Evolutionary conservation across 2,888 invertebrate genomes (phyloP).

Genomic region (Pterobdella sp.): DNA sequence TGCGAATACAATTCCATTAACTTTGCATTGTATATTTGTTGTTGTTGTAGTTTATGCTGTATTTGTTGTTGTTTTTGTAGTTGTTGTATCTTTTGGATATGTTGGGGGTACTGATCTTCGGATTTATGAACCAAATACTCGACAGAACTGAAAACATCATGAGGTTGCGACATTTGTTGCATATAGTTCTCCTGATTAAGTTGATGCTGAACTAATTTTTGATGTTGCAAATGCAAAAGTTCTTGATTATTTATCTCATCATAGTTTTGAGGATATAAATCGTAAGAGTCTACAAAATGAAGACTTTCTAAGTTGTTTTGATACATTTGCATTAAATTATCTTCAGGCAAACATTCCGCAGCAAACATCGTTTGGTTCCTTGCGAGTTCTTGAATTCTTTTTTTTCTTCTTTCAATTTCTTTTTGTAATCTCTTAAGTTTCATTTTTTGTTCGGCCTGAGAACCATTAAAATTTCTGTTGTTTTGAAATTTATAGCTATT

Average conservation of each 20-base stretch:
- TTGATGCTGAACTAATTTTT: constrained; percentile 3
- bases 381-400: neutral
- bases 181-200: neutral
- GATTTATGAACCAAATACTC: constrained; percentile 29
- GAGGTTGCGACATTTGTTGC: neutral
- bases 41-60: constrained; percentile 8
- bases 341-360: constrained; percentile 10
- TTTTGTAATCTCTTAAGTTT: constrained; percentile 2
- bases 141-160: constrained; percentile 25
- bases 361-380: constrained; percentile 9
- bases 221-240: neutral
- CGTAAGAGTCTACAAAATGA: constrained; percentile 1
- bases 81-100: neutral
- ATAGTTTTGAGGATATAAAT: neutral
- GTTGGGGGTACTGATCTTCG: constrained; percentile 17
- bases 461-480: neutral
- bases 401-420: constrained; percentile 4
- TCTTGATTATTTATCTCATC: neutral
- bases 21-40: constrained; percentile 2
- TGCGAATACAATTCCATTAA: neutral
- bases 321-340: neutral
- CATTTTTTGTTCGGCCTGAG: neutral
- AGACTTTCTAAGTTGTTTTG: neutral
- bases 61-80: constrained; percentile 19
- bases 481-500: neutral